Conservation (phyloP, 2,113 vertebrate genomes). For the Pedionomus torquatus region DNA sequence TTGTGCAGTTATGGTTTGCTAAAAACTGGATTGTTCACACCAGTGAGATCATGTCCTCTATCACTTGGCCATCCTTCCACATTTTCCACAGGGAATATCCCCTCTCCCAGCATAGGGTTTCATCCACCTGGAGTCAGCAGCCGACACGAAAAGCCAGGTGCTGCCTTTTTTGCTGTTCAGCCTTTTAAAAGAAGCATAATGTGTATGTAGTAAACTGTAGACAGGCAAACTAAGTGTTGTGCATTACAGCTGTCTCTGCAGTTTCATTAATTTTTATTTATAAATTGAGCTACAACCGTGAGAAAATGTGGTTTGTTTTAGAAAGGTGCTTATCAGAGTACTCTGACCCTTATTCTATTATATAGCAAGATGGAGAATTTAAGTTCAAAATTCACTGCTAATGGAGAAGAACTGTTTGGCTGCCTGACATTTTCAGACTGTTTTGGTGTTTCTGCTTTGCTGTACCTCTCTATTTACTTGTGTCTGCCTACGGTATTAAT, state of each 20-base stretch:
- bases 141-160: not conserved
- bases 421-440: not conserved
- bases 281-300: not conserved
- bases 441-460: not conserved
- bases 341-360: not conserved
- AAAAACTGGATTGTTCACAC: no score
- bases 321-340: not conserved
- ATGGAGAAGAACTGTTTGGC: not conserved
- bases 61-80: no score
- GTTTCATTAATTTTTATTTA: not conserved
- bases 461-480: conserved; percentile 19
- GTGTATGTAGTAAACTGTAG: not conserved
- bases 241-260: not conserved
- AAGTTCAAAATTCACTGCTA: not conserved
- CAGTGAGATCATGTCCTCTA: no score
- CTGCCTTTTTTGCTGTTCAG: not conserved
- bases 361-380: not conserved
- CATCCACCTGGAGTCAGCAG: not conserved
- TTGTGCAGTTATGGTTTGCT: no score
- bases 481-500: not conserved
- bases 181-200: not conserved
- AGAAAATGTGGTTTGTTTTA: not conserved
- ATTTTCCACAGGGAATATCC: not conserved
- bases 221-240: not conserved
- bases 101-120: not conserved